Conservation (phyloP, 2,888 invertebrate genomes). For the Galerucella pusilla region DNA sequence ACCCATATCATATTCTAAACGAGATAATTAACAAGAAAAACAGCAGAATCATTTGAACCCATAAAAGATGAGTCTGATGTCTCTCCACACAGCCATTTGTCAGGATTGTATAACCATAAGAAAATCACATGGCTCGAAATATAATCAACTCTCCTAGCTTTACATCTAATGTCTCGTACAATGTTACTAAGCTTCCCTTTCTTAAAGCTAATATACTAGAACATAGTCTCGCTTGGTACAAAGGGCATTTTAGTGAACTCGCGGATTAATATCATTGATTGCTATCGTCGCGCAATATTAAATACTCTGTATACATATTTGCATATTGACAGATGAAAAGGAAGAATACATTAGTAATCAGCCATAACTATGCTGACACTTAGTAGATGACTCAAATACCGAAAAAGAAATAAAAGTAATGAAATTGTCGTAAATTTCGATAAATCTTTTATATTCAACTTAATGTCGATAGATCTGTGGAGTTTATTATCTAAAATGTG, state of each 20-base stretch:
- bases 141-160: slow-evolving; percentile 32
- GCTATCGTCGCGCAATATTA: too few species aligned
- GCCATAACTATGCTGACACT: too few species aligned
- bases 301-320: too few species aligned
- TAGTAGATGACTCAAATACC: too few species aligned
- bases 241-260: not conserved
- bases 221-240: not conserved
- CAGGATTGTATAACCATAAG: slow-evolving; percentile 48
- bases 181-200: slow-evolving; percentile 20
- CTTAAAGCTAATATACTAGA: slow-evolving; percentile 3
- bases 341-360: too few species aligned
- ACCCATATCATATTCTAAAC: slow-evolving; percentile 17
- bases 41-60: slow-evolving; percentile 37
- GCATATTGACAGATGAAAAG: too few species aligned
- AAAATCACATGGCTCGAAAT: slow-evolving; percentile 36
- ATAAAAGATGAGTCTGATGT: slow-evolving; percentile 22
- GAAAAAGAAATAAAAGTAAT: too few species aligned
- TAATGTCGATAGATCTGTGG: too few species aligned
- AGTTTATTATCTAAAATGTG: too few species aligned
- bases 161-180: slow-evolving; percentile 24
- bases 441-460: too few species aligned
- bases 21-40: slow-evolving; percentile 27
- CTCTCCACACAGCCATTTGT: slow-evolving; percentile 44
- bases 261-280: not conserved
- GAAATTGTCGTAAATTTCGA: too few species aligned